phyloP scores from a whole-genome alignment of 2,888 invertebrate genomes.

The Drosophila longiperda region DNA sequence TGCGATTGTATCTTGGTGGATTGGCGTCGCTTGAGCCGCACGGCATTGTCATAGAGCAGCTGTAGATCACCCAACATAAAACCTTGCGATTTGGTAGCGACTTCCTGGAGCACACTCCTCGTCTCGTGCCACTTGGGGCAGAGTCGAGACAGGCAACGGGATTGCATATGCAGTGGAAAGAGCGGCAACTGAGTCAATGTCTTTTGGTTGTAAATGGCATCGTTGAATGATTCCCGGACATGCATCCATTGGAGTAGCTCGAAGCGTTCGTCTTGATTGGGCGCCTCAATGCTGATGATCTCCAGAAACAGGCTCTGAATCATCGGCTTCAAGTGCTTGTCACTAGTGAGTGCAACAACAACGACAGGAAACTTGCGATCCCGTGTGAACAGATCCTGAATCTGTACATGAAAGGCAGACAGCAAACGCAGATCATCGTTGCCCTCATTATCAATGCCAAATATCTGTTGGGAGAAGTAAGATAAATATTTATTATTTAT shows the following conservation, averaged over 20 bases:
- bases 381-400: constrained; percentile 88
- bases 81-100: constrained; percentile 89
- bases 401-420: constrained; percentile 88
- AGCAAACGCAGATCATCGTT: constrained; percentile 91
- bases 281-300: constrained; percentile 87
- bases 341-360: constrained; percentile 90
- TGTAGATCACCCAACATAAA: constrained; percentile 91
- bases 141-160: constrained; percentile 80
- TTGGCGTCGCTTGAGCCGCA: constrained; percentile 70
- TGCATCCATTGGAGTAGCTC: constrained; percentile 90
- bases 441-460: constrained; percentile 92
- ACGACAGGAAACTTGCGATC: constrained; percentile 89
- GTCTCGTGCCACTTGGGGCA: constrained; percentile 79
- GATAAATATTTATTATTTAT: neutral
- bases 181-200: constrained; percentile 76
- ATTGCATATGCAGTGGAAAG: constrained; percentile 71
- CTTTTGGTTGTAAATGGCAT: constrained; percentile 80
- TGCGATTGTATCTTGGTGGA: constrained; percentile 4
- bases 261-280: constrained; percentile 87
- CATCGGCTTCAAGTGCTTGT: constrained; percentile 88
- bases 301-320: constrained; percentile 90
- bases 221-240: constrained; percentile 83
- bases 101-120: constrained; percentile 86
- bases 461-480: constrained; percentile 86
- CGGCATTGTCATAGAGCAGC: constrained; percentile 83